A percentile compares a stretch with the other conserved stretches of the same genome.
These are phyloP conservation scores for Rhysida immarginata DNA, from an alignment of 1,140 invertebrate species.

Conservation along the genomic window DNA sequence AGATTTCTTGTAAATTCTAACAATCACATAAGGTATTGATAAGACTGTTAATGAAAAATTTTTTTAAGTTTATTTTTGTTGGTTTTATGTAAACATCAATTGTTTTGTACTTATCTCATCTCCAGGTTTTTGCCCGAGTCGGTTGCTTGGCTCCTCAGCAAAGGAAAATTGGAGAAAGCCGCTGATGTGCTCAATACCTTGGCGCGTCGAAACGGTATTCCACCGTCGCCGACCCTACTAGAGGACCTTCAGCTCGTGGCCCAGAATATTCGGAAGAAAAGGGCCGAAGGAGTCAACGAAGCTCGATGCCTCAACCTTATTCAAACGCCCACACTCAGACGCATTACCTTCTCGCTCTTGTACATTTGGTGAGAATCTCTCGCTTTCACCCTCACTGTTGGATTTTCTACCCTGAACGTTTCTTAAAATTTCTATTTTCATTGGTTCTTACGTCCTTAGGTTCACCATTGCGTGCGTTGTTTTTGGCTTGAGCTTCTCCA, in stretches of 20 bases:
- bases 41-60: too few species aligned
- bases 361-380: slow-evolving; percentile 4
- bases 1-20: too few species aligned
- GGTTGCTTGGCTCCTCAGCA: neutral
- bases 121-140: slow-evolving; percentile 2
- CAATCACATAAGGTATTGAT: too few species aligned
- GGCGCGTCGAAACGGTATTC: neutral
- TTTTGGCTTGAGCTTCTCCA: neutral
- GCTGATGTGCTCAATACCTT: neutral
- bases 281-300: neutral
- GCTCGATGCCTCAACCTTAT: neutral
- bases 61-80: too few species aligned
- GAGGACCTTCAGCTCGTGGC: neutral
- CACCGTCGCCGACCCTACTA: neutral
- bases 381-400: too few species aligned
- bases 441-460: too few species aligned
- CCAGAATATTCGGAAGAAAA: neutral
- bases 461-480: neutral
- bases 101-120: neutral
- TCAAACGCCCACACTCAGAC: neutral
- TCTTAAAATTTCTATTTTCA: too few species aligned
- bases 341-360: neutral
- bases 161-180: neutral
- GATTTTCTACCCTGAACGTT: too few species aligned
- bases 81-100: too few species aligned